Conservation (phyloP, 2,797 vertebrate genomes). For the Coracias cyanogaster region DNA sequence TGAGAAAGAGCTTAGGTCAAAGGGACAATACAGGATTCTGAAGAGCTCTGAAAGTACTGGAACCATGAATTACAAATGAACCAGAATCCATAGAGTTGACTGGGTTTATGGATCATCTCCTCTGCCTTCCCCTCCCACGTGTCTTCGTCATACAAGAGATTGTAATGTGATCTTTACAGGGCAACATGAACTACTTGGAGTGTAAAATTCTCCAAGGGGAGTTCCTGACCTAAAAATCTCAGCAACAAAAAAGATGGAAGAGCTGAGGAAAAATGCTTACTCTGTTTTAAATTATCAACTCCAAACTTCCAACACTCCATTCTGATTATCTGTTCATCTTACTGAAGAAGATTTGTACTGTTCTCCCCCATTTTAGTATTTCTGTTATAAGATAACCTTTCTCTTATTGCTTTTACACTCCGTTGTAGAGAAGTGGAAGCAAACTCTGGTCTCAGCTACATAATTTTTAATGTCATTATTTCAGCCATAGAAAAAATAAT, state of each 20-base stretch:
- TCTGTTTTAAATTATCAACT: conserved; percentile 21
- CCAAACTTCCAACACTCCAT: neutral
- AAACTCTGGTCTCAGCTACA: neutral
- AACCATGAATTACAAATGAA: neutral
- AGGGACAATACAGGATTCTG: neutral
- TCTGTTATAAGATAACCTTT: neutral
- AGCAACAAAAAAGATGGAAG: neutral
- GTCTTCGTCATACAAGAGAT: neutral
- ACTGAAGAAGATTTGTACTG: neutral
- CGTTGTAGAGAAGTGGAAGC: neutral
- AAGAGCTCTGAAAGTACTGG: neutral
- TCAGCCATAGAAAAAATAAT: neutral
- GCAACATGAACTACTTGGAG: neutral
- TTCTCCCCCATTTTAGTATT: neutral
- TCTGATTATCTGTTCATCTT: neutral
- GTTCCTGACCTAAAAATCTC: conserved; percentile 8
- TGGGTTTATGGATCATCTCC: neutral
- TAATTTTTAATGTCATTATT: neutral
- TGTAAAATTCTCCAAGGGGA: conserved; percentile 25
- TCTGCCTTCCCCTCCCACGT: neutral
- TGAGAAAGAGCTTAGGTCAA: neutral
- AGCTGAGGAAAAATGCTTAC: neutral
- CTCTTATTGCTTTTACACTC: neutral
- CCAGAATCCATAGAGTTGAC: neutral
- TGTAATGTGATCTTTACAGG: neutral